These are phyloP conservation scores for Sterna hirundo DNA, from an alignment of 2,113 vertebrate genomes.

Conservation along the genomic window DNA sequence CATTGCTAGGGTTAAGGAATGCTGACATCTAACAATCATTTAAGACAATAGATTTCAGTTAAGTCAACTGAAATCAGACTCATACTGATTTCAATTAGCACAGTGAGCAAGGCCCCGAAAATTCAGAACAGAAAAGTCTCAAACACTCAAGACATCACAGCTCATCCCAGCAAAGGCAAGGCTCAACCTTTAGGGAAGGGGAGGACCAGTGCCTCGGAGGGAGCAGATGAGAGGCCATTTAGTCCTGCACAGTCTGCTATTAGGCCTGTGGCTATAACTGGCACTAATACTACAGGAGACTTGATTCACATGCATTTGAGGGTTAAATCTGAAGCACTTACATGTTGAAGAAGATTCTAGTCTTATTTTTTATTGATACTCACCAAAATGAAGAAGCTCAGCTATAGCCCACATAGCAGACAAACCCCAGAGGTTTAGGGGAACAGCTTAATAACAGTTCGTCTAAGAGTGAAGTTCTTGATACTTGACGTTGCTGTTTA, in stretches of 20 bases:
- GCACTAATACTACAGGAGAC: neutral
- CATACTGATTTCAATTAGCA: neutral
- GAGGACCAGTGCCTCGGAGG: neutral
- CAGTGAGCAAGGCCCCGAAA: neutral
- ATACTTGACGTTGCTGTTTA: neutral
- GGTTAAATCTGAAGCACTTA: neutral
- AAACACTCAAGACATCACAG: neutral
- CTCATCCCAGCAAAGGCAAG: neutral
- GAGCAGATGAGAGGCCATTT: neutral
- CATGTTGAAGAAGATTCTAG: neutral
- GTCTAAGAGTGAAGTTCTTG: neutral
- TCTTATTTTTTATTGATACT: neutral
- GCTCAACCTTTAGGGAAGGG: accelerated
- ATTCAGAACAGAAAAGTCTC: neutral
- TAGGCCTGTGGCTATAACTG: neutral
- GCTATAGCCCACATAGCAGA: neutral
- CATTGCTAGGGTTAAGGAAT: neutral
- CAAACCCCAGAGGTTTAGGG: neutral
- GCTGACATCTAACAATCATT: neutral
- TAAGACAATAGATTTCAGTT: neutral
- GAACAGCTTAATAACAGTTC: neutral
- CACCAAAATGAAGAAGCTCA: neutral
- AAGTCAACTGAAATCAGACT: neutral
- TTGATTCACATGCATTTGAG: neutral
- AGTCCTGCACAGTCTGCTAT: neutral